Conservation (phyloP, 2,888 invertebrate genomes). For the Apamea crenata region DNA sequence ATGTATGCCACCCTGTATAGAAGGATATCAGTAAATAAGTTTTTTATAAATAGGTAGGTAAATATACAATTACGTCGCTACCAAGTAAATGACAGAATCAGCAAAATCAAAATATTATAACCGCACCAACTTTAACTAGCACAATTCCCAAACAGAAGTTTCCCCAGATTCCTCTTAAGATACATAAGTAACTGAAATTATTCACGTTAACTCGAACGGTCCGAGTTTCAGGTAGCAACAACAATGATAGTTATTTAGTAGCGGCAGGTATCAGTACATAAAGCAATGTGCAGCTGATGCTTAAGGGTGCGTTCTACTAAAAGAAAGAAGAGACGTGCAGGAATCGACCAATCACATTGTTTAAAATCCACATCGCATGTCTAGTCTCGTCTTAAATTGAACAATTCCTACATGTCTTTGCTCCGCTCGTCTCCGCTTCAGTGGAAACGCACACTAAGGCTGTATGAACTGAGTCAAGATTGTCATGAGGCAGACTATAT, state of each 20-base stretch:
- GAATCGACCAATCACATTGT: background rate
- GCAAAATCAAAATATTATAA: background rate
- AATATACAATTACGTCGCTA: background rate
- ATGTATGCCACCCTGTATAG: background rate
- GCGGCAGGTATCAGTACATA: background rate
- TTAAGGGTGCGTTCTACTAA: background rate
- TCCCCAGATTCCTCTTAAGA: background rate
- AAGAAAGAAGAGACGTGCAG: background rate
- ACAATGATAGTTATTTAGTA: conserved; percentile 13
- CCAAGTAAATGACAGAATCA: background rate
- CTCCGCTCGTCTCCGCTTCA: background rate
- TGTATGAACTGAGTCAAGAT: background rate
- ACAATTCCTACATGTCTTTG: background rate
- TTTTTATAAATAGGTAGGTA: too few species aligned
- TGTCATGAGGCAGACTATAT: background rate
- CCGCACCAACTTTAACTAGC: background rate
- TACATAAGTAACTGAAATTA: conserved; percentile 18
- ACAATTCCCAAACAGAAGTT: background rate
- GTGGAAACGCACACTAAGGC: background rate
- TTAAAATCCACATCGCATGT: background rate
- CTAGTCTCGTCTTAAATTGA: background rate
- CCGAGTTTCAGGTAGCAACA: conserved; percentile 19
- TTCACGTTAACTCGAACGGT: conserved; percentile 15
- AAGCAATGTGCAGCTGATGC: background rate
- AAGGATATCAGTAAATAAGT: background rate